Evolutionary conservation across 2,888 invertebrate genomes (phyloP), one percentile per base, ranked within the genome.

Genomic region (Litoditis marina): DNA sequence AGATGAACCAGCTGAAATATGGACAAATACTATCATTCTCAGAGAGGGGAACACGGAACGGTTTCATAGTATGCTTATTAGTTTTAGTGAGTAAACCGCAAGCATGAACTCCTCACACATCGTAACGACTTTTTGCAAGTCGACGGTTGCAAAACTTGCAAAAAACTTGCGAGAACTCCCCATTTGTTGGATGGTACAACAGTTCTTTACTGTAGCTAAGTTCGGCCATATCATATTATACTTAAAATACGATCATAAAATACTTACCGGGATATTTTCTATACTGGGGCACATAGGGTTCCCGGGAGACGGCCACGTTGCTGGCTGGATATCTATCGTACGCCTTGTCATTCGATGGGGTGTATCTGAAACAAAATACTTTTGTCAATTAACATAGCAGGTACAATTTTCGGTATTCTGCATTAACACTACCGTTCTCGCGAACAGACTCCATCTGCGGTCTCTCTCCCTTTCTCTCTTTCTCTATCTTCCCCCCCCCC

Each of bases 281-380:
- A 53, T 73, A 73, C 50, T 73, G 73, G 11, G 73, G 70, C 25
- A 73, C 67, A 42, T 73, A 73, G 1, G 73, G 65, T 31, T 73
- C 73, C 16, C 73, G 55, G 2, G 65, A 57, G 36, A 34, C 31
- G 13, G 56, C 55, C 13, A 55, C 57, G 32, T 54, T 62, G 6
- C 28, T 57, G 39, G 62, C 27, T 13, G 51, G 56, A n/a, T 56
- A 55, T n/a, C n/a, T n/a, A 30, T 19, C 27, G 6, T 50, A 50
- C 7, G 32, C 16, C 42, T 62, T 62, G 42, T 54, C 61, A n/a
- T 32, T 13, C n/a, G 53, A 52, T 36, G 61, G 36, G 1, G 39
- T 27, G 51, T 59, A 59, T n/a, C 59, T 34, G n/a, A n/a, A 42
- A 42, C 46, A 46, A 55, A 55, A 55, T 25, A 8, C 6, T 1